Base-by-base conservation (phyloP, 2,888 invertebrate genomes). In the Trilocha varians region DNA sequence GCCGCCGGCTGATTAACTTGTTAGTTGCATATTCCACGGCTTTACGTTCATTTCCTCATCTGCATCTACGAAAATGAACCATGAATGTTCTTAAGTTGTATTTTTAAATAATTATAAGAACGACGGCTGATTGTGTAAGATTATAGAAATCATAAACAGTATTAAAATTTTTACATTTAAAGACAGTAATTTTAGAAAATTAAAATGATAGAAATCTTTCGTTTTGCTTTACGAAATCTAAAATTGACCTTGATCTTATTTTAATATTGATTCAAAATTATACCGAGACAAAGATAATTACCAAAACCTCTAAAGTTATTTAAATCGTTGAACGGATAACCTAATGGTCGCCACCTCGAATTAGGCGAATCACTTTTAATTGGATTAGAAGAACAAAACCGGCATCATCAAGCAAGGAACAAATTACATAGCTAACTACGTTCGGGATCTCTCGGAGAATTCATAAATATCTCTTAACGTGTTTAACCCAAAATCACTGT, bases 401-500 rank as follows among this genome's bases (percentile, higher is more conserved):
- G 46, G 47, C 55, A 49, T 59, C 59, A 64, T 68, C 65, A 61
- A 63, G 55, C 50, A 53, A 60, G 65, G 68, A 74, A 74, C 72
- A 78, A 78, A 80, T 79, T 75, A 79, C 76, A 65, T 55, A 67
- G 68, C 66, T 67, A 74, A 71, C 72, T 67, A 67, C 69, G 62
- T 64, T 66, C 59, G 62, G 57, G 57, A 65, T 57, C 69, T 72
- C 69, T 66, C 53, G 59, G 64, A 69, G 73, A 70, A 78, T 78
- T 75, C 78, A 82, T 84, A 80, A 83, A 80, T 76, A 83, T 79
- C 72, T 78, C 74, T 74, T 78, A 83, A 83, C 79, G 77, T 82
- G 83, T 82, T 84, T 83, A 83, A 79, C 80, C 85, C 80, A 71
- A 80, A 85, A 85, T 84, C 84, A 83, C 78, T 72, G 82, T 82